phyloP scores from a whole-genome alignment of 2,888 invertebrate species.

The Amphimallon solstitiale region DNA sequence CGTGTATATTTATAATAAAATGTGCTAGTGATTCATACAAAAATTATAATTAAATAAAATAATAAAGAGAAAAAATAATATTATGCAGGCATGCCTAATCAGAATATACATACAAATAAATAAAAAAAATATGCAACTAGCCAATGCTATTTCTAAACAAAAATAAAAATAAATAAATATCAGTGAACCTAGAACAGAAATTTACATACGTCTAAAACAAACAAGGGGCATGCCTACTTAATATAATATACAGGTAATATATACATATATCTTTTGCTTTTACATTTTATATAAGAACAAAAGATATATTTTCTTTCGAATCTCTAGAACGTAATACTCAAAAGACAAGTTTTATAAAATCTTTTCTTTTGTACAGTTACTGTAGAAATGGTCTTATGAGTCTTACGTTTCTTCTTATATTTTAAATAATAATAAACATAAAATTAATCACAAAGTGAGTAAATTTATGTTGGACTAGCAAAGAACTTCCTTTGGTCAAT shows the following conservation, averaged over 20 bases:
- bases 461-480: constrained; percentile 38
- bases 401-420: background rate
- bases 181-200: constrained; percentile 44
- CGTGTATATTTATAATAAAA: constrained; percentile 53
- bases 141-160: constrained; percentile 45
- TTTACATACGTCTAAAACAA: constrained; percentile 42
- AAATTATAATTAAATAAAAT: constrained; percentile 37
- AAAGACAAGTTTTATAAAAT: background rate
- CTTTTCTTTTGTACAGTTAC: background rate
- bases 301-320: constrained; percentile 13
- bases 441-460: constrained; percentile 24
- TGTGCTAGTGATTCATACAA: constrained; percentile 39
- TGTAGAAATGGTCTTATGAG: background rate
- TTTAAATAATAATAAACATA: constrained; percentile 14
- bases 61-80: constrained; percentile 45
- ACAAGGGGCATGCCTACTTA: constrained; percentile 60
- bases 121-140: constrained; percentile 53
- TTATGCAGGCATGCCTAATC: constrained; percentile 47
- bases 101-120: constrained; percentile 41
- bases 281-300: constrained; percentile 45
- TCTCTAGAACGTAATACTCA: background rate
- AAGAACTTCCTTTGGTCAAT: constrained; percentile 21
- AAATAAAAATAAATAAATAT: constrained; percentile 41
- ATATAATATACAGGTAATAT: constrained; percentile 53
- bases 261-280: constrained; percentile 36